Base-by-base conservation (phyloP, 2,888 invertebrate species). In the Poecilobothrus nobilitatus region DNA sequence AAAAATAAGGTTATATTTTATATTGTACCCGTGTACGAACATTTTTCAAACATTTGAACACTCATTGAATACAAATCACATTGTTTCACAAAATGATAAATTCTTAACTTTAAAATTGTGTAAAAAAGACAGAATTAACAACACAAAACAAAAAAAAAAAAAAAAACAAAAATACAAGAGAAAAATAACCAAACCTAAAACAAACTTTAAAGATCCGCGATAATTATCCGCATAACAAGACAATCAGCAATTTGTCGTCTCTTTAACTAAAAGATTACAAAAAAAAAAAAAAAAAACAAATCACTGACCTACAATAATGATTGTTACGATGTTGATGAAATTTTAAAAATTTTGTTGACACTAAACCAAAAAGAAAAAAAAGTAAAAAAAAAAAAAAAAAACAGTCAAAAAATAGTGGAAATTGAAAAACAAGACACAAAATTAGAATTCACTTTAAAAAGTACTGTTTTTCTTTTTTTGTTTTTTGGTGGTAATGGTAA, bases 291-390 rank as follows among this genome's bases (percentile, higher is more conserved):
- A 27, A 27, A 27, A 27, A 27, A 27, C 2, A 27, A 53, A 53
- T 53, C 53, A 53, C 53, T 53, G 53, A 53, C 53, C 53, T 53
- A 53, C 53, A 53, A 53, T 53, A 53, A 53, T 53, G 53, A 53
- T 37, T 1, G 12, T 37, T 27, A 5, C 27, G 27, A 27, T 27
- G 27, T 4, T 27, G 27, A 27, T 53, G 53, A 53, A 53, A 53
- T 53, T 53, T 53, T 9, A 15, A 15, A 15, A 53, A 53, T 53
- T 27, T 53, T 53, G 53, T 53, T 53, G 53, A 53, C 53, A 53
- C 53, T 18, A 12, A 6, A 53, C 9, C 6, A 44, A 44, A 12
- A 44, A 44, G 12, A 3, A 44, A 12, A 44, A 44, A 44, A 44
- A 44, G 12, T 3, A 3, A 15, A 44, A 6, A 53, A 53, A 12